Evolutionary conservation across 2,113 vertebrate genomes (phyloP), one percentile per base, ranked within the genome.

Genomic region (Coregonus clupeaformis): DNA sequence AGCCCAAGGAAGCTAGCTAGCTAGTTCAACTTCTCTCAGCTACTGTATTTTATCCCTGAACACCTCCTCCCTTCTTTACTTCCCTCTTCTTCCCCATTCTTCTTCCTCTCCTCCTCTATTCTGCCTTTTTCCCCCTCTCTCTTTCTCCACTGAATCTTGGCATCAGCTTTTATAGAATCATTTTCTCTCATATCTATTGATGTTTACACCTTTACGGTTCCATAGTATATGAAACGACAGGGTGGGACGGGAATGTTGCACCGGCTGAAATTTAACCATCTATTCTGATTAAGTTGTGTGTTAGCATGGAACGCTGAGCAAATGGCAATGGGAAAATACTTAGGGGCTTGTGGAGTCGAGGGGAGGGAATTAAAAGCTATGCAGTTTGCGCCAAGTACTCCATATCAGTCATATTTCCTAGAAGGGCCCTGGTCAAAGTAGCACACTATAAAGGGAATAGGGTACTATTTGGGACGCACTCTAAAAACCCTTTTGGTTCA

Each of bases 241-340:
- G 1, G 32, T 73, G 84, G 76, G 36, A 86, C 82, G 76, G 63
- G 83, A 84, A 80, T 32, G 85, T 88, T 86, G 83, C 82, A 81
- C 66, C 74, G 68, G 75, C 74, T 81, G 81, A 85, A 88, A 87
- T 89, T 42, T 79, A 91, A 82, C 80, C 81, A 80, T 90, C 81
- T 86, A 81, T 86, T 89, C 82, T 80, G 86, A 89, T 90, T 89
- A 88, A 82, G 89, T 87, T 78, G 78, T 71, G 78, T 79, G 85
- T 75, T 42, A 55, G 70, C 25, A 9, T 6, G 72, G 65, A 79
- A 77, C 74, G 78, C 85, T 83, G 73, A 18, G 66, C 3, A 84
- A 88, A 88, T 89, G 79, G 66, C 77, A 82, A 88, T 22, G n/a
- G n/a, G n/a, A 9, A 45, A 75, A 81, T 32, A 63, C 60, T 69